A percentile compares a stretch with the other conserved stretches of the same genome.
These are phyloP conservation scores for Sardina pilchardus DNA, from an alignment of 2,113 vertebrate species.

Conservation along the genomic window DNA sequence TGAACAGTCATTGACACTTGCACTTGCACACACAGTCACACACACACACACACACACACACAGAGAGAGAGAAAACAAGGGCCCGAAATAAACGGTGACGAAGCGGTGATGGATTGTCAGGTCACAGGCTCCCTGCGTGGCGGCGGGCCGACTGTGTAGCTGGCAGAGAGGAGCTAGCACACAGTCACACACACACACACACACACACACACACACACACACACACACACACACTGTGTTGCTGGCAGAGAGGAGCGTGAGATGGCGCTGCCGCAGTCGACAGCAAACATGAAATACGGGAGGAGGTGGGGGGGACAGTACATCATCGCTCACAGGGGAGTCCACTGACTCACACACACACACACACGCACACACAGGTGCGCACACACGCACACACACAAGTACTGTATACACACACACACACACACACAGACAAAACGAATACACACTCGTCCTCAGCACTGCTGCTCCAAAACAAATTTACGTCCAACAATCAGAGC, in stretches of 20 bases:
- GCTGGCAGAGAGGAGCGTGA: constrained; percentile 6
- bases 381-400: neutral
- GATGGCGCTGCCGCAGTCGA: neutral
- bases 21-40: neutral
- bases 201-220: no score
- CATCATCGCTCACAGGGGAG: neutral
- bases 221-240: no score
- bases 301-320: neutral
- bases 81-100: constrained; percentile 7
- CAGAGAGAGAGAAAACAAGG: neutral
- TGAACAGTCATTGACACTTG: neutral
- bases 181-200: no score
- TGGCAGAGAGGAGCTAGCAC: constrained; percentile 7
- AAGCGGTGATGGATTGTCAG: constrained; percentile 38
- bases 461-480: constrained; percentile 21
- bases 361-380: neutral
- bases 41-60: neutral
- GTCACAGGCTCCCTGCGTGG: constrained; percentile 23
- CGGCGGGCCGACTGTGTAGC: neutral
- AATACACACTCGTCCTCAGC: constrained; percentile 21
- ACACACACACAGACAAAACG: neutral
- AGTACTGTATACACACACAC: no score
- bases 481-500: constrained; percentile 29
- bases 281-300: neutral
- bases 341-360: constrained; percentile 1